Conservation (phyloP, 2,113 vertebrate species). For the Raja brachyura region DNA sequence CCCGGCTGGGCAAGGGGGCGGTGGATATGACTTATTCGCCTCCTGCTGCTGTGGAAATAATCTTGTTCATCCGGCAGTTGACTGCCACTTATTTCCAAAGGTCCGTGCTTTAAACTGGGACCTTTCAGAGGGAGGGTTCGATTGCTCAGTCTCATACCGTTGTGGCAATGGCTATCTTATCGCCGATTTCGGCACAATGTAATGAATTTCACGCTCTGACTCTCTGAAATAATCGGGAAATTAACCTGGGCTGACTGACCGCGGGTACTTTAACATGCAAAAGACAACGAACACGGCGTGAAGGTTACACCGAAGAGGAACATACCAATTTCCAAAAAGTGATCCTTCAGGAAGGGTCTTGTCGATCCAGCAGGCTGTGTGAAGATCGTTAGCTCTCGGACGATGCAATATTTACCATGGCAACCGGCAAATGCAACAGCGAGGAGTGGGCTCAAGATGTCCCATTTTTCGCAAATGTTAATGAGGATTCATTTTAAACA, state of each 20-base stretch:
- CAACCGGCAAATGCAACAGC: conserved; percentile 20
- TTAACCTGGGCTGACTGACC: not conserved
- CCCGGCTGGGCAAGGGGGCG: not conserved
- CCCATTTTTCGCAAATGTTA: conserved; percentile 3
- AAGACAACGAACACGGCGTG: not conserved
- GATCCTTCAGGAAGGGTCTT: not conserved
- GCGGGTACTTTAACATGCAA: not conserved
- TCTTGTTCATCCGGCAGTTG: not conserved
- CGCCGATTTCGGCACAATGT: not conserved
- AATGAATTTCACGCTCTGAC: not conserved
- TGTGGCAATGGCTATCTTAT: not conserved
- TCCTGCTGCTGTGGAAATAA: not conserved
- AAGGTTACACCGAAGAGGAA: not conserved
- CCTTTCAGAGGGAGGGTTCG: not conserved
- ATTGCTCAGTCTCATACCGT: no score
- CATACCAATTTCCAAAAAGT: conserved; percentile 20
- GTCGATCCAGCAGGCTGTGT: not conserved
- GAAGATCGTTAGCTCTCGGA: not conserved
- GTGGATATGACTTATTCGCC: not conserved
- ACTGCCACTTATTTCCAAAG: not conserved
- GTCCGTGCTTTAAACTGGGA: not conserved
- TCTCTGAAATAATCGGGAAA: not conserved
- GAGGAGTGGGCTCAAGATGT: not conserved
- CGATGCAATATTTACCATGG: conserved; percentile 19
- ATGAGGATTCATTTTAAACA: not conserved